phyloP scores from a whole-genome alignment of 2,888 invertebrate genomes.

The Acrocyrtus sp. region DNA sequence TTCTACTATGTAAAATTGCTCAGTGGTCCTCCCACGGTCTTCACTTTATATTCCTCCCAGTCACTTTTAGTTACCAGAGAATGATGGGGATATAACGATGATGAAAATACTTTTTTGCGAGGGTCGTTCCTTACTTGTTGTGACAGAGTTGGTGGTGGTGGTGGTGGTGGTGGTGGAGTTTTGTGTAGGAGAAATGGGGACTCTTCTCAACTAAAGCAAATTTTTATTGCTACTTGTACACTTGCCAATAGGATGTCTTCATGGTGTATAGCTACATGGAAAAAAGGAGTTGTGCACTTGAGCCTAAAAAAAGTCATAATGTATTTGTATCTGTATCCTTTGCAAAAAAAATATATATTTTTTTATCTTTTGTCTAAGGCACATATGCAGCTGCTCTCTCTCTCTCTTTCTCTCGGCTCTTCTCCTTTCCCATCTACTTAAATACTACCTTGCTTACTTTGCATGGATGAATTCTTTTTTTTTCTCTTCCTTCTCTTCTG shows the following conservation, averaged over 20 bases:
- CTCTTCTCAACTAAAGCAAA: no score
- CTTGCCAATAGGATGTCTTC: slow-evolving; percentile 25
- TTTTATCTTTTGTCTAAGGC: slow-evolving; percentile 8
- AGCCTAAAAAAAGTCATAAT: no score
- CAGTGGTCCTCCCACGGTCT: not conserved
- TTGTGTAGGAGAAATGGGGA: no score
- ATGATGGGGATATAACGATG: slow-evolving; percentile 24
- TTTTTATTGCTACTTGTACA: slow-evolving; percentile 31
- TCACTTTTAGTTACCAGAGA: slow-evolving; percentile 25
- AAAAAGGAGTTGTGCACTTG: slow-evolving; percentile 18
- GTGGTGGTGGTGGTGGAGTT: slow-evolving; percentile 5
- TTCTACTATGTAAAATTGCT: not conserved
- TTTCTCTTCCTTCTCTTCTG: slow-evolving; percentile 21
- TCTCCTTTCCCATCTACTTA: not conserved
- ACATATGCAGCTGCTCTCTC: slow-evolving; percentile 31
- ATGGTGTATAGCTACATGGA: no score
- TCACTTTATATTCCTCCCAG: not conserved
- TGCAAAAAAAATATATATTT: no score
- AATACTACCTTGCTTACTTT: slow-evolving; percentile 11
- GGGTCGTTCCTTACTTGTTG: not conserved
- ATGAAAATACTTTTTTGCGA: slow-evolving; percentile 16
- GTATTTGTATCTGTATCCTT: no score
- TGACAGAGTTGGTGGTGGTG: not conserved
- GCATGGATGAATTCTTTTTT: not conserved
- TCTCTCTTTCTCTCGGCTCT: not conserved